phyloP scores from a whole-genome alignment of 2,888 invertebrate genomes.

The Tipula confusa region DNA sequence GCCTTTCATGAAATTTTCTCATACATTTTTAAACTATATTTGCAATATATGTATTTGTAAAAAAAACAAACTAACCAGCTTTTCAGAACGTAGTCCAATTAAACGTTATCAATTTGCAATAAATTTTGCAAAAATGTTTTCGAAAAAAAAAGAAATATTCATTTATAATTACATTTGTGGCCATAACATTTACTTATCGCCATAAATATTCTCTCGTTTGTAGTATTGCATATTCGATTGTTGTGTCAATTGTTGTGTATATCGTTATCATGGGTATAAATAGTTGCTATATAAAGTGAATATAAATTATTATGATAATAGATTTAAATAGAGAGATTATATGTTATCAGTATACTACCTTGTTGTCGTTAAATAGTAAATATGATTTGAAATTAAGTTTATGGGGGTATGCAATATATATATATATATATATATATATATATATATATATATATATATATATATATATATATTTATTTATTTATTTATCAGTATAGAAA shows the following conservation, averaged over 20 bases:
- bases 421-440: too few relatives aligned
- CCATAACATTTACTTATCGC: not conserved
- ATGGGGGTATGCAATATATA: too few relatives aligned
- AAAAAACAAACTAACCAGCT: too few relatives aligned
- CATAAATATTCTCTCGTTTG: not conserved
- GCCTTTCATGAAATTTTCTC: too few relatives aligned
- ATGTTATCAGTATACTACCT: not conserved
- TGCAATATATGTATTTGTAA: too few relatives aligned
- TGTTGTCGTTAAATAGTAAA: not conserved
- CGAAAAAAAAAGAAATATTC: not conserved
- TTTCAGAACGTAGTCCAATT: not conserved
- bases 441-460: too few relatives aligned
- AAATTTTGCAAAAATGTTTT: not conserved
- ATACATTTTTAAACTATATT: too few relatives aligned
- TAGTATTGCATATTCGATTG: not conserved
- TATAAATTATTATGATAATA: not conserved
- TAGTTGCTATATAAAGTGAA: not conserved
- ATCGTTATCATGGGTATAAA: not conserved
- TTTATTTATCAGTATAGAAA: too few relatives aligned
- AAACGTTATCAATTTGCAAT: constrained; percentile 25
- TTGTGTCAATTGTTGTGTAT: too few relatives aligned
- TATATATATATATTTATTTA: too few relatives aligned
- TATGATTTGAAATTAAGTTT: not conserved
- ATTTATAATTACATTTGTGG: not conserved
- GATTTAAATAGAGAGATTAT: not conserved